Conservation (phyloP, 2,797 vertebrate genomes). For the Scomberomorus guttatus region DNA sequence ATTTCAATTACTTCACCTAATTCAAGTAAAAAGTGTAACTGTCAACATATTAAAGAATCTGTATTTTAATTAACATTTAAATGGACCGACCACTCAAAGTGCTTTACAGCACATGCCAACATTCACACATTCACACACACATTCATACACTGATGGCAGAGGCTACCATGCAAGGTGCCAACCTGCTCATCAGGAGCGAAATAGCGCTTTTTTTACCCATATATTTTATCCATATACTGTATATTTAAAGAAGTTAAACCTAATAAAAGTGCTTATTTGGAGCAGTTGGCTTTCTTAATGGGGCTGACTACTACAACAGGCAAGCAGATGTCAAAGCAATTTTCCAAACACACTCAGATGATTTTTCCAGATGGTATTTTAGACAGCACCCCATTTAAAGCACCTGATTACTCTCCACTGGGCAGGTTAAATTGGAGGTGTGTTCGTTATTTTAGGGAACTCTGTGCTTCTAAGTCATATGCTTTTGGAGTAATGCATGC, state of each 20-base stretch:
- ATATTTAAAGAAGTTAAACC: not conserved
- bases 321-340: not conserved
- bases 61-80: not conserved
- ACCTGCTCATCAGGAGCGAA: too few relatives aligned
- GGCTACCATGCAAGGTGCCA: too few relatives aligned
- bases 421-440: not conserved
- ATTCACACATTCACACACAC: too few relatives aligned
- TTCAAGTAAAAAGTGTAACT: not conserved
- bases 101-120: too few relatives aligned
- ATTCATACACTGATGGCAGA: too few relatives aligned
- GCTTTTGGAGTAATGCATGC: not conserved
- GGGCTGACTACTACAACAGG: not conserved
- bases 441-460: conserved; percentile 9
- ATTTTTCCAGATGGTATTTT: not conserved
- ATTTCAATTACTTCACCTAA: not conserved
- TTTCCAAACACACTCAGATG: not conserved
- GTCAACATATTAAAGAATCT: not conserved
- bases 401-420: not conserved
- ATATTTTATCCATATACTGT: too few relatives aligned
- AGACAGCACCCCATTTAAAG: conserved; percentile 7
- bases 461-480: not conserved
- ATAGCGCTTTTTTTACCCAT: too few relatives aligned
- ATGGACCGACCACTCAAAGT: not conserved
- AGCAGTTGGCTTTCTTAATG: not conserved
- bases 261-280: conserved; percentile 1